Base-by-base conservation (phyloP, 2,888 invertebrate genomes). In the Mythimna albipuncta region DNA sequence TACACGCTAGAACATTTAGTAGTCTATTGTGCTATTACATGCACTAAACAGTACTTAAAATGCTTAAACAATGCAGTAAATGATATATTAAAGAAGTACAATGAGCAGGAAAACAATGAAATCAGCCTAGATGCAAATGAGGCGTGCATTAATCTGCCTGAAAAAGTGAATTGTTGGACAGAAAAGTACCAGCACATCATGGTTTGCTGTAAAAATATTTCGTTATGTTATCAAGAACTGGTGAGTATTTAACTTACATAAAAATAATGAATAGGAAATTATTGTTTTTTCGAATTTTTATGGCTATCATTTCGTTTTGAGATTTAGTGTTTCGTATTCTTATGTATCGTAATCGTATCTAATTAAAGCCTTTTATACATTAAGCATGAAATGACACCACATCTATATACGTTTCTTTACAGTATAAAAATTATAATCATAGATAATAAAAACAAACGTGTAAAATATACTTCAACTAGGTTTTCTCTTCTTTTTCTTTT, bases 141-240 rank as follows among this genome's bases (percentile, higher is more conserved):
- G 0, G 77, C 41, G n/a, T 63, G 52, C n/a, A 52, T 59, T 26
- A 13, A 77, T 66, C 74, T 79, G 21, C 54, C 77, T 35, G 58
- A n/a, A 1, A 79, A 74, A 41, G 80, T 77, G 0, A 80, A 77
- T 41, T 0, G 11, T 16, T 77, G 77, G 77, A 77, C 75, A 10
- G 80, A 77, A 63, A 80, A 74, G 35, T 77, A 77, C 13, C 77
- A 74, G 54, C 57, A 74, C 13, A 77, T 77, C 4, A 79, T 77
- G 80, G 66, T 66, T 47, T 77, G 77, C 54, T 80, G 80, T 67
- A 77, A 77, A 66, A 77, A 79, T 55, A 74, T 79, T 19, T 80
- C 77, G n/a, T 47, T 77, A 41, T 77, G 77, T 13, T 77, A 80
- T 59, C 66, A 77, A 50, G 80, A 77, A 63, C 41, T 77, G 63